Base-by-base conservation (phyloP, 2,888 invertebrate genomes). In the Mythimna albipuncta region DNA sequence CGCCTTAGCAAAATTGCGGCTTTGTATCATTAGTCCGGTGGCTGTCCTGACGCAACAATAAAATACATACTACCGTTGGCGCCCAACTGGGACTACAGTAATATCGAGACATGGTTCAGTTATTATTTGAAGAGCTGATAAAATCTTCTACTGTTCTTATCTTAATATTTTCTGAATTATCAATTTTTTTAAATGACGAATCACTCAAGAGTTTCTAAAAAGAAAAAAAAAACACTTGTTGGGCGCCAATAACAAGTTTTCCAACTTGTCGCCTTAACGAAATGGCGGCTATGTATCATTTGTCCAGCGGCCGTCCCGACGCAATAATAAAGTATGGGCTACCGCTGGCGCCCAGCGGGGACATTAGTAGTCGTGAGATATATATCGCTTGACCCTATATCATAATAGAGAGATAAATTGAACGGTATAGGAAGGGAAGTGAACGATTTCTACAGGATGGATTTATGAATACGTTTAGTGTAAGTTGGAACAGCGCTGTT, bases 241-340 rank as follows among this genome's bases (percentile, higher is more conserved):
- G 63, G 68, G 44, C 57, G 67, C 41, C 54, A 74, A 64, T 55
- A 78, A 63, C 21, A 69, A 67, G 65, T 72, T 62, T 7, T 57
- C 69, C 63, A 77, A 73, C 75, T 64, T 77, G 69, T 81, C 67
- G 66, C 55, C 72, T 54, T 13, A 10, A 35, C 64, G 72, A 73
- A 66, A 72, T 72, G 72, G 26, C 26, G 47, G 57, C 67, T 72
- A 75, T 72, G 76, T 75, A 58, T 58, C 64, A 72, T 66, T 66
- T 58, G 57, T 55, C 58, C 62, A 63, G 50, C 52, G 59, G 26
- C 55, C 44, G 35, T 47, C 35, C 72, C 66, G 77, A 79, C 78
- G 82, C 75, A 83, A 87, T 82, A 82, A 88, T 75, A 82, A 77
- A 81, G 73, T 38, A 77, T 61, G 47, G 47, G 61, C 47, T 74